Evolutionary conservation across 2,888 invertebrate species (phyloP).

Genomic region (Epinotia bilunana): DNA sequence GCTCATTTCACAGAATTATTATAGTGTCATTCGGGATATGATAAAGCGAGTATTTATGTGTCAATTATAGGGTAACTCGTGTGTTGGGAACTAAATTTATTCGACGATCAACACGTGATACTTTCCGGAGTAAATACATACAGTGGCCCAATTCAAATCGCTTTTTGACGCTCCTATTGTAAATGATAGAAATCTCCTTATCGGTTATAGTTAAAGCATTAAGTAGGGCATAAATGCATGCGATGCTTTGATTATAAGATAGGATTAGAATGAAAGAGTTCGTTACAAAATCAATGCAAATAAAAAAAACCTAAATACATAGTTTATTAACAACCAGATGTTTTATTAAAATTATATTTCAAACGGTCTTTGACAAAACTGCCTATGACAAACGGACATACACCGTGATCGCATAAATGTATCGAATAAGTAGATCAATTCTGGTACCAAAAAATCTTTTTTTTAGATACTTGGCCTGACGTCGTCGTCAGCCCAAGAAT

Average conservation of each 20-base stretch:
- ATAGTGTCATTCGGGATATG: conserved; percentile 4
- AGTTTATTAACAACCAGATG: too few species aligned
- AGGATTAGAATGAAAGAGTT: too few species aligned
- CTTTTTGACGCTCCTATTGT: not conserved
- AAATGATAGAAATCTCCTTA: not conserved
- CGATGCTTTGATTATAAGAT: not conserved
- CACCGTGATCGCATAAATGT: not conserved
- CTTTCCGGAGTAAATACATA: not conserved
- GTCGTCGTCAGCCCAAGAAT: not conserved
- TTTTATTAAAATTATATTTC: too few species aligned
- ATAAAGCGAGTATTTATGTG: conserved; percentile 9
- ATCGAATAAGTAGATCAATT: not conserved
- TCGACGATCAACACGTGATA: conserved; percentile 3
- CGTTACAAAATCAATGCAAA: too few species aligned
- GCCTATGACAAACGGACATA: too few species aligned
- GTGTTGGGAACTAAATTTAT: conserved; percentile 1
- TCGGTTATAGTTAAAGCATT: not conserved
- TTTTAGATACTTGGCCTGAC: too few species aligned
- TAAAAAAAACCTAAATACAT: too few species aligned
- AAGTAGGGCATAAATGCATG: not conserved
- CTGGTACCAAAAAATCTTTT: not conserved
- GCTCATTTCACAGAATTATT: not conserved
- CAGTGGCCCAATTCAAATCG: not conserved
- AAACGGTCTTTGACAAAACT: too few species aligned
- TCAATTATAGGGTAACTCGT: conserved; percentile 8